Conservation (phyloP, 2,888 invertebrate genomes). For the Apamea sordens region DNA sequence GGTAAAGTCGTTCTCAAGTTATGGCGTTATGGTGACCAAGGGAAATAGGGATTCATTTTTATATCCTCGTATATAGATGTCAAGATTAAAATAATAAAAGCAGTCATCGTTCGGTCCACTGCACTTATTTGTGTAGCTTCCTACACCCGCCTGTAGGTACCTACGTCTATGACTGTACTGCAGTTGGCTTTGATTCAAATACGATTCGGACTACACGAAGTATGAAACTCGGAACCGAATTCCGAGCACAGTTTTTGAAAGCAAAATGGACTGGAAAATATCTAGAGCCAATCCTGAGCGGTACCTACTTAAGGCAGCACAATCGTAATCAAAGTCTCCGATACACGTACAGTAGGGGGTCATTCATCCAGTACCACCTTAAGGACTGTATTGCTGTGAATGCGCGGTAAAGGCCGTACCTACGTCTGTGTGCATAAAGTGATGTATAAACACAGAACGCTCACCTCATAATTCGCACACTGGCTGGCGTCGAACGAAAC, state of each 20-base stretch:
- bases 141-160: background rate
- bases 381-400: too few species aligned
- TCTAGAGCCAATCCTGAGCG: background rate
- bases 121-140: background rate
- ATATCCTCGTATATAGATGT: too few species aligned
- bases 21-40: too few species aligned
- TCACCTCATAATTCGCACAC: too few species aligned
- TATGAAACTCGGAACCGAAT: conserved; percentile 14
- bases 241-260: conserved; percentile 27
- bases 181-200: conserved; percentile 50
- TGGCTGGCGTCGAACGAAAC: too few species aligned
- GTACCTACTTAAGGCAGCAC: background rate
- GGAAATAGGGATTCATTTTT: too few species aligned
- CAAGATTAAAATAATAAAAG: background rate
- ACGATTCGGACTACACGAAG: conserved; percentile 4
- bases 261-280: conserved; percentile 27
- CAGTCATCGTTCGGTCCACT: background rate
- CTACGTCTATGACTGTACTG: background rate
- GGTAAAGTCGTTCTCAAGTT: too few species aligned
- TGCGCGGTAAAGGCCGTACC: too few species aligned
- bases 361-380: too few species aligned
- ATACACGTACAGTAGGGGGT: too few species aligned
- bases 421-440: too few species aligned
- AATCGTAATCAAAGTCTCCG: background rate
- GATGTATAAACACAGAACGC: too few species aligned